Conservation (phyloP, 2,888 invertebrate species). For the Meloe dianella region DNA sequence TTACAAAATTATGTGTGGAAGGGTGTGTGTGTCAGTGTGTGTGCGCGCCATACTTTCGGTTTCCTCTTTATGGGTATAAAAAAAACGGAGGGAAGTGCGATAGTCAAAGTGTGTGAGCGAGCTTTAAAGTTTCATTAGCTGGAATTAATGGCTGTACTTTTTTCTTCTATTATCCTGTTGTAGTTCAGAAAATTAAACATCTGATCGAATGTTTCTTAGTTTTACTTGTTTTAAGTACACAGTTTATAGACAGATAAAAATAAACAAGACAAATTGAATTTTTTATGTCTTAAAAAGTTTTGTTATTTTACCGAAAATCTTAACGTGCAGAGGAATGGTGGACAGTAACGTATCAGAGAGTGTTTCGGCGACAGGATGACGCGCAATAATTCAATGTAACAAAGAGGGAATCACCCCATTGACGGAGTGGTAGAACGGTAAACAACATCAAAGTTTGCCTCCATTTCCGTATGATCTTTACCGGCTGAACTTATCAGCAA, state of each 20-base stretch:
- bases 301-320: background rate
- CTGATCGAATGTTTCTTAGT: conserved; percentile 11
- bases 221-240: background rate
- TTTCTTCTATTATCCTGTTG: conserved; percentile 13
- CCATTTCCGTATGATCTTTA: conserved; percentile 42
- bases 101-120: conserved; percentile 21
- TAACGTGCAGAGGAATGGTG: background rate
- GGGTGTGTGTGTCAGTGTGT: background rate
- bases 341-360: conserved; percentile 33
- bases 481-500: conserved; percentile 45
- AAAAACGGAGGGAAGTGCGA: background rate
- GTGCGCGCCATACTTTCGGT: conserved; percentile 16
- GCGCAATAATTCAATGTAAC: conserved; percentile 41
- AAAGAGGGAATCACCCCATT: conserved; percentile 20
- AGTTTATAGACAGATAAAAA: conserved; percentile 11
- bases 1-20: background rate
- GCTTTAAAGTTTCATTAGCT: conserved; percentile 42
- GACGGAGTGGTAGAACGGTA: conserved; percentile 13
- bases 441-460: conserved; percentile 42
- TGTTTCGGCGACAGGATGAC: conserved; percentile 48
- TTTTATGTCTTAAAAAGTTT: background rate
- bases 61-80: conserved; percentile 22
- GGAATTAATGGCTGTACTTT: conserved; percentile 36
- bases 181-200: conserved; percentile 27
- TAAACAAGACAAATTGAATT: conserved; percentile 4